These are phyloP conservation scores for Petrolisthes cinctipes DNA, from an alignment of 2,888 invertebrate genomes.

Conservation along the genomic window DNA sequence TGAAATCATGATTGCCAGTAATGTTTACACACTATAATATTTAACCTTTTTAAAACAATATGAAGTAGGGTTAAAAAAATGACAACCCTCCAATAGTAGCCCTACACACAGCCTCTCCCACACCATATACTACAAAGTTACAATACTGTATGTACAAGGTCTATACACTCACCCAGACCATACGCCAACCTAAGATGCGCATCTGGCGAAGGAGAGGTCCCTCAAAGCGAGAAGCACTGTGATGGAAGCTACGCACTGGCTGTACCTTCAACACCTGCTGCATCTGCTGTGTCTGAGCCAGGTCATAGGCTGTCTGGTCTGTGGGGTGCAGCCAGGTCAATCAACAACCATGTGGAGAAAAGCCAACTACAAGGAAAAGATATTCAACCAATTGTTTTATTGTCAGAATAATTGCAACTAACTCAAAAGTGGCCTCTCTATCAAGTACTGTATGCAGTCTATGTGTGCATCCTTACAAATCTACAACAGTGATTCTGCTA, in stretches of 20 bases:
- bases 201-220: conserved; percentile 77
- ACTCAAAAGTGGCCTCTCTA: too few species aligned
- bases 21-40: background rate
- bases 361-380: background rate
- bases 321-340: conserved; percentile 7
- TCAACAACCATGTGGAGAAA: background rate
- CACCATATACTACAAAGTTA: background rate
- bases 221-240: conserved; percentile 76
- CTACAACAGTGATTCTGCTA: background rate
- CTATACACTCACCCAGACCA: conserved; percentile 74
- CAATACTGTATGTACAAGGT: background rate
- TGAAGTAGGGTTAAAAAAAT: too few species aligned
- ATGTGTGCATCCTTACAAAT: background rate
- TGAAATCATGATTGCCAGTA: too few species aligned
- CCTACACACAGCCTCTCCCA: background rate
- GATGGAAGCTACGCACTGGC: conserved; percentile 76
- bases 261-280: conserved; percentile 77
- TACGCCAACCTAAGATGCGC: conserved; percentile 77
- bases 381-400: background rate
- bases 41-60: background rate
- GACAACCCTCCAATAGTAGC: too few species aligned
- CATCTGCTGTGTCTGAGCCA: conserved; percentile 76
- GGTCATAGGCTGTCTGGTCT: conserved; percentile 77
- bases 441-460: too few species aligned
- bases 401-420: too few species aligned